Evolutionary conservation across 1,140 invertebrate species (phyloP).

Genomic region (Pentalonia nigronervosa): DNA sequence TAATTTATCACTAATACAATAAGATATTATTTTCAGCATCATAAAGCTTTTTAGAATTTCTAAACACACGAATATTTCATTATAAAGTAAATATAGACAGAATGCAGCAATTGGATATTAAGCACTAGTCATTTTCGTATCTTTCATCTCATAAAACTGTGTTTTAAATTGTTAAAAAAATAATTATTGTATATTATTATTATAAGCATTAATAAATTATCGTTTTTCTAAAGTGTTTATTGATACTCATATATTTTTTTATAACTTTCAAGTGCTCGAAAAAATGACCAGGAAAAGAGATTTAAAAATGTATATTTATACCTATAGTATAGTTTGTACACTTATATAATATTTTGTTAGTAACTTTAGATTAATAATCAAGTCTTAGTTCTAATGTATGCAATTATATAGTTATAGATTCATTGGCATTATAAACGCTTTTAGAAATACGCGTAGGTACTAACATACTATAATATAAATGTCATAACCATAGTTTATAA

Average conservation of each 20-base stretch:
- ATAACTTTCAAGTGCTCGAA: neutral
- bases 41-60: too few species aligned
- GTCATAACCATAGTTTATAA: neutral
- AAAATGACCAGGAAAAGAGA: neutral
- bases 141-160: neutral
- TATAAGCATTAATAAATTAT: neutral
- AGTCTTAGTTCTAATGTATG: neutral
- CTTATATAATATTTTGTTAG: neutral
- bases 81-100: neutral
- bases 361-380: neutral
- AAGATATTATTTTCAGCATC: neutral
- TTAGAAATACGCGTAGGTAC: neutral
- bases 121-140: neutral
- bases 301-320: neutral
- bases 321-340: neutral
- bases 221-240: neutral
- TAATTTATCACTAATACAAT: neutral
- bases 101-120: neutral
- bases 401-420: neutral
- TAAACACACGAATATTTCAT: neutral
- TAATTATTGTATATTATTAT: neutral
- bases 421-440: neutral
- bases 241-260: neutral
- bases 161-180: neutral
- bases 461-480: too few species aligned